Percentiles rank a stretch among this genome's conserved stretches.
Conservation (phyloP, 1,140 invertebrate species). For the Tetramorium simillimum region DNA sequence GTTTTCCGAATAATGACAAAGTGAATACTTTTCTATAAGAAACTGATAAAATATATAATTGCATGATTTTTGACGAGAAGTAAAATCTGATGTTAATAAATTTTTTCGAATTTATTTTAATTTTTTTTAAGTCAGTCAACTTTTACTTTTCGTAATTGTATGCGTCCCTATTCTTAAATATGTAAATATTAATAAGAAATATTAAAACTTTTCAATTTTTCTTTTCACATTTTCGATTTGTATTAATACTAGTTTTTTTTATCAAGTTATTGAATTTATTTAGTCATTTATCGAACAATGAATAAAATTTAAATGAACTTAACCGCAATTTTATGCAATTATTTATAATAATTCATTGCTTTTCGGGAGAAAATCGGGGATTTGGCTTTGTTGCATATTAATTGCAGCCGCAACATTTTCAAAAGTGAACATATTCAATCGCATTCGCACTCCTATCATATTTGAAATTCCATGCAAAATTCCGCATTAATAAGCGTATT, state of each 20-base stretch:
- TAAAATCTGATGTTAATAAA: neutral
- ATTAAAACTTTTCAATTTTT: neutral
- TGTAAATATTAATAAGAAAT: neutral
- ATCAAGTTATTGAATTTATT: too few relatives aligned
- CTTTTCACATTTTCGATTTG: too few relatives aligned
- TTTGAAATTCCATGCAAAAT: slow-evolving; percentile 33
- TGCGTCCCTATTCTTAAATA: too few relatives aligned
- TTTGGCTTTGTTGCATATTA: slow-evolving; percentile 14
- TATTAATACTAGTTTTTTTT: too few relatives aligned
- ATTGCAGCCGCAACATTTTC: neutral
- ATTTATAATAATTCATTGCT: neutral
- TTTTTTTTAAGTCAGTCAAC: neutral
- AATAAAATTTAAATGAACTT: neutral
- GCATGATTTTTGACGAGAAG: neutral
- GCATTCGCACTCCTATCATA: neutral
- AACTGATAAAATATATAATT: neutral
- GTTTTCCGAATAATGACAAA: neutral
- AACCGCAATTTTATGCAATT: neutral
- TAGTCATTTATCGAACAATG: too few relatives aligned
- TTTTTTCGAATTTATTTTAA: neutral
- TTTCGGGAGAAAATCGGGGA: neutral
- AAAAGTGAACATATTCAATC: slow-evolving; percentile 6
- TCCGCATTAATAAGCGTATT: slow-evolving; percentile 44
- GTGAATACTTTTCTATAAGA: neutral
- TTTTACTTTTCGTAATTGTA: neutral